Evolutionary conservation across 1,140 invertebrate genomes (phyloP).

Genomic region (Drosophila azteca): DNA sequence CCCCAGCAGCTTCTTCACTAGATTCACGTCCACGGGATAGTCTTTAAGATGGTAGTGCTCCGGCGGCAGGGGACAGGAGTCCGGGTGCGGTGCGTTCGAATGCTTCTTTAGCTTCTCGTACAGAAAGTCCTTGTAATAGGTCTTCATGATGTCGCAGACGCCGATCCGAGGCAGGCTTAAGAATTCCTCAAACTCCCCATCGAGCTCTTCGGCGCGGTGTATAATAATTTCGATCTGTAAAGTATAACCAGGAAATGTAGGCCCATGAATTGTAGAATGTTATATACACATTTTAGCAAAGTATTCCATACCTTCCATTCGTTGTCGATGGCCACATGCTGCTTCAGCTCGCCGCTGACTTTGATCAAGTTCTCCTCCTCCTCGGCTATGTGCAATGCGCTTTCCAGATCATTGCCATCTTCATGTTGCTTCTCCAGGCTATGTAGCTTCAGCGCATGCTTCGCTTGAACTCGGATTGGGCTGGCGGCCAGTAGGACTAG

Average conservation of each 20-base stretch:
- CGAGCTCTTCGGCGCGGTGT: slow-evolving; percentile 1
- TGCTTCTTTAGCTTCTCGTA: slow-evolving; percentile 59
- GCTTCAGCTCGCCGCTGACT: slow-evolving; percentile 51
- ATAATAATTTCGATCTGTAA: slow-evolving; percentile 41
- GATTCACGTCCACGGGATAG: slow-evolving; percentile 44
- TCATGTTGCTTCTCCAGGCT: slow-evolving; percentile 50
- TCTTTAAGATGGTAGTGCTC: slow-evolving; percentile 49
- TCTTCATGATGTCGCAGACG: slow-evolving; percentile 52
- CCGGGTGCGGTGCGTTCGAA: slow-evolving; percentile 60
- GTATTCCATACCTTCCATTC: slow-evolving; percentile 54
- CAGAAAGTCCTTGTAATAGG: slow-evolving; percentile 57
- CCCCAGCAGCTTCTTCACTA: slow-evolving; percentile 30
- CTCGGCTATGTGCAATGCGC: slow-evolving; percentile 37
- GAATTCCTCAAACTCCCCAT: slow-evolving; percentile 24
- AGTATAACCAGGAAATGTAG: not conserved
- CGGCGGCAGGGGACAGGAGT: slow-evolving; percentile 51
- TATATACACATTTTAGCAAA: no score
- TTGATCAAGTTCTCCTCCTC: slow-evolving; percentile 20
- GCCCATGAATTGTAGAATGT: not conserved
- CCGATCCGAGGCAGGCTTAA: slow-evolving; percentile 11
- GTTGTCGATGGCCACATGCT: slow-evolving; percentile 46
- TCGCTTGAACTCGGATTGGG: not conserved
- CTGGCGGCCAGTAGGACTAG: slow-evolving; percentile 25
- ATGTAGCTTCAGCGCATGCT: slow-evolving; percentile 21
- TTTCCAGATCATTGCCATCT: slow-evolving; percentile 24